phyloP scores from a whole-genome alignment of 2,113 vertebrate genomes.

The Pomatostomus ruficeps region DNA sequence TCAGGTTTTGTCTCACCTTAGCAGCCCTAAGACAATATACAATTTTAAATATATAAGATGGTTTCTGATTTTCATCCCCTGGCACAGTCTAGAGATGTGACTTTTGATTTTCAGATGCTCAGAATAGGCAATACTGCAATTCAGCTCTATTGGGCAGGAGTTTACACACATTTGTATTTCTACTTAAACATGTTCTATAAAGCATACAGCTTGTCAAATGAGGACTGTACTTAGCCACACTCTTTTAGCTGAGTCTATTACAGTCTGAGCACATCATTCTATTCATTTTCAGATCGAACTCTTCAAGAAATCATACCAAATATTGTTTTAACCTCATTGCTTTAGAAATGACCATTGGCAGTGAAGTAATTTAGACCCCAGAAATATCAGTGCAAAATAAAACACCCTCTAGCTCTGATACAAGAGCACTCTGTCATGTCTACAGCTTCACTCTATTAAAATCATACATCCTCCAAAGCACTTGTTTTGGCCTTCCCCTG shows the following conservation, averaged over 20 bases:
- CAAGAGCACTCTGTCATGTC: neutral
- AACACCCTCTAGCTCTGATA: neutral
- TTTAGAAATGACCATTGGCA: neutral
- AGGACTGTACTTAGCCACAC: neutral
- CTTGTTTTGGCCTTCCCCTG: constrained; percentile 6
- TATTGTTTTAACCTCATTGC: neutral
- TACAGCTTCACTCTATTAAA: neutral
- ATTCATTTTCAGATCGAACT: neutral
- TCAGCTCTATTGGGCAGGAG: neutral
- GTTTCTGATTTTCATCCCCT: neutral
- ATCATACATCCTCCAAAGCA: constrained; percentile 1
- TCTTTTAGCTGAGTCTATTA: neutral
- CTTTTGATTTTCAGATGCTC: neutral
- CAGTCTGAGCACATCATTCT: neutral
- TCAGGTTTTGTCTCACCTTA: neutral
- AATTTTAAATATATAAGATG: neutral
- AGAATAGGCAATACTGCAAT: neutral
- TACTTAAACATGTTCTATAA: neutral
- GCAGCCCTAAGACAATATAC: neutral
- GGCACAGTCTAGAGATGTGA: neutral
- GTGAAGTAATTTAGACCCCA: neutral
- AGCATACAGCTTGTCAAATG: neutral
- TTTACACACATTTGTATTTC: neutral
- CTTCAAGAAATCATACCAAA: neutral
- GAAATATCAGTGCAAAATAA: neutral